Conservation (phyloP, 1,140 invertebrate genomes). For the Dysdera silvatica region DNA sequence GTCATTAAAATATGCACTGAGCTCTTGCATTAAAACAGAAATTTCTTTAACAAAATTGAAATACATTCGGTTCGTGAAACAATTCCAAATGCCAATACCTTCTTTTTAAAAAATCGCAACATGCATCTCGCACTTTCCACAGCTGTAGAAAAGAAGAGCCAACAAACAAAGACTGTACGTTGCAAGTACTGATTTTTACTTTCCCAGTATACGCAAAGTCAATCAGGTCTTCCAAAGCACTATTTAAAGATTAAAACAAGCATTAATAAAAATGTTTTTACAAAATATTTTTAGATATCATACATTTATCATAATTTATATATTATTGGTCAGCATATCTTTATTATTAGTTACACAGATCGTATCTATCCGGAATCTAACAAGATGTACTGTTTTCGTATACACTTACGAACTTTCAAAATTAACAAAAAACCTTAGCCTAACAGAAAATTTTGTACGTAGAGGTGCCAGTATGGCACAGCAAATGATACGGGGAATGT, state of each 20-base stretch:
- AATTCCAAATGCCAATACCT: conserved; percentile 45
- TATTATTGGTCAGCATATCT: too few species aligned
- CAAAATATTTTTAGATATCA: too few species aligned
- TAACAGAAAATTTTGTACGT: too few species aligned
- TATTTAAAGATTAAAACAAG: conserved; percentile 42
- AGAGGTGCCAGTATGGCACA: too few species aligned
- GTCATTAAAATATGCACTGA: too few species aligned
- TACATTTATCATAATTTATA: too few species aligned
- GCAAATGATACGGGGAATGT: too few species aligned
- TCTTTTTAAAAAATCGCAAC: conserved; percentile 69
- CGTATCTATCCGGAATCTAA: too few species aligned
- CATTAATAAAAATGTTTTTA: not conserved
- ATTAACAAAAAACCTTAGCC: too few species aligned
- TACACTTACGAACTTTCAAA: too few species aligned
- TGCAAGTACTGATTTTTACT: conserved; percentile 65
- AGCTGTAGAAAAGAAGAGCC: conserved; percentile 81
- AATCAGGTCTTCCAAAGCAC: conserved; percentile 71
- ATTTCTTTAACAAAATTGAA: not conserved
- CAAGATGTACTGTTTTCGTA: too few species aligned
- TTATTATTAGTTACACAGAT: too few species aligned
- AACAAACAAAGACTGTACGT: conserved; percentile 77
- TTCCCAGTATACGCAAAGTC: conserved; percentile 81
- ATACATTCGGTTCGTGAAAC: not conserved
- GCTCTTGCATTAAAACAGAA: not conserved
- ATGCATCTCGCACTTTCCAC: conserved; percentile 69